A percentile compares a stretch with the other conserved stretches of the same genome.
Evolutionary conservation across 2,797 vertebrate genomes (phyloP).

Genomic region (Bucorvus abyssinicus): DNA sequence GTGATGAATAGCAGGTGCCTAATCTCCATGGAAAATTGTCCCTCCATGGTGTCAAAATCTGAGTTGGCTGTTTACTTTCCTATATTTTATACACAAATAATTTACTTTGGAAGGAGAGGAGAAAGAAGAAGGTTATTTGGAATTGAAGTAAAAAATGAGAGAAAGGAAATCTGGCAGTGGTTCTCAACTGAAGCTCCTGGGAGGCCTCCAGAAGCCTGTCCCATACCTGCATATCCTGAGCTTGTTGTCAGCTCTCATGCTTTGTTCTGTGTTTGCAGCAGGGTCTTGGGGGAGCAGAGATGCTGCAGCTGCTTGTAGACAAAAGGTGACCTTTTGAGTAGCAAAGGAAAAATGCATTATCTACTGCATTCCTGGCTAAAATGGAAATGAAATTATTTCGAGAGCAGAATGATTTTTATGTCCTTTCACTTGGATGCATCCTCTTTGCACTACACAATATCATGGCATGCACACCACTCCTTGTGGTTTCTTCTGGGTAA

Average conservation of each 20-base stretch:
- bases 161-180: background rate
- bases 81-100: background rate
- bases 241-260: background rate
- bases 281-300: background rate
- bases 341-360: conserved; percentile 23
- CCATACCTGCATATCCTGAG: background rate
- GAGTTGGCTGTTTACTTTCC: conserved; percentile 28
- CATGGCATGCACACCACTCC: accelerated
- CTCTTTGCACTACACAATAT: background rate
- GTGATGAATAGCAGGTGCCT: conserved; percentile 1
- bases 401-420: background rate
- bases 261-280: background rate
- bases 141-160: background rate
- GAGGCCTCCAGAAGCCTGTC: background rate
- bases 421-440: background rate
- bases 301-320: background rate
- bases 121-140: background rate
- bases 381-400: background rate
- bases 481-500: background rate
- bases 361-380: conserved; percentile 41
- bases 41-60: conserved; percentile 28
- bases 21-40: conserved; percentile 45
- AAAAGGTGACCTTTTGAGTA: conserved; percentile 33
- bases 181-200: background rate
- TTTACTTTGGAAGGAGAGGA: background rate